Conservation (phyloP, 2,797 vertebrate species). For the Gorsachius magnificus region DNA sequence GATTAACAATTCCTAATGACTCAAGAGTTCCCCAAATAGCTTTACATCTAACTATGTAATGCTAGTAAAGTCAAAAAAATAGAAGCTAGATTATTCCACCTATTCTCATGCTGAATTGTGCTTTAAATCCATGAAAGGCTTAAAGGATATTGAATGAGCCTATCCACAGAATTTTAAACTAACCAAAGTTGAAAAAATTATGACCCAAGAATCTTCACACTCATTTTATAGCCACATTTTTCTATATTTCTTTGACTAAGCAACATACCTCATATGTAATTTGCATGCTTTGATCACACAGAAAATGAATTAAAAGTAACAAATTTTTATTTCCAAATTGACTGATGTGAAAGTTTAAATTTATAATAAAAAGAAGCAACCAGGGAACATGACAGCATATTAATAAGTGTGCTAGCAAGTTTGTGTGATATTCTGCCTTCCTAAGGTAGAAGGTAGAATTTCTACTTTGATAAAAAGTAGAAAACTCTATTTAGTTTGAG, state of each 20-base stretch:
- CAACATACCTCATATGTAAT: neutral
- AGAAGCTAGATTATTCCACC: neutral
- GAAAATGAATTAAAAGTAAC: neutral
- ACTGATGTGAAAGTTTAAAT: neutral
- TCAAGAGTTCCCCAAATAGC: neutral
- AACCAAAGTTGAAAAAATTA: neutral
- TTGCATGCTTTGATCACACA: neutral
- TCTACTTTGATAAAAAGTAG: neutral
- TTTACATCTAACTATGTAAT: neutral
- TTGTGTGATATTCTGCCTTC: neutral
- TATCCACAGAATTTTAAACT: neutral
- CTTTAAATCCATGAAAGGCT: neutral
- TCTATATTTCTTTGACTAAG: neutral
- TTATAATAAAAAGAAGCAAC: neutral
- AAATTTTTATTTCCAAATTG: neutral
- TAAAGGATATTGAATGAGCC: neutral
- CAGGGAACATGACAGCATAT: neutral
- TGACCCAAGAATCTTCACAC: neutral
- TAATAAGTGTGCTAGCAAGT: neutral
- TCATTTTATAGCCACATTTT: neutral
- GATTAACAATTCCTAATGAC: constrained; percentile 29
- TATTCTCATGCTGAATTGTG: neutral
- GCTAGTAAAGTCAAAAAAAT: neutral
- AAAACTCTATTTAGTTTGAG: neutral
- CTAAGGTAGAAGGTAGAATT: neutral